Conservation (phyloP, 2,113 vertebrate species). For the Chionodraco myersi region DNA sequence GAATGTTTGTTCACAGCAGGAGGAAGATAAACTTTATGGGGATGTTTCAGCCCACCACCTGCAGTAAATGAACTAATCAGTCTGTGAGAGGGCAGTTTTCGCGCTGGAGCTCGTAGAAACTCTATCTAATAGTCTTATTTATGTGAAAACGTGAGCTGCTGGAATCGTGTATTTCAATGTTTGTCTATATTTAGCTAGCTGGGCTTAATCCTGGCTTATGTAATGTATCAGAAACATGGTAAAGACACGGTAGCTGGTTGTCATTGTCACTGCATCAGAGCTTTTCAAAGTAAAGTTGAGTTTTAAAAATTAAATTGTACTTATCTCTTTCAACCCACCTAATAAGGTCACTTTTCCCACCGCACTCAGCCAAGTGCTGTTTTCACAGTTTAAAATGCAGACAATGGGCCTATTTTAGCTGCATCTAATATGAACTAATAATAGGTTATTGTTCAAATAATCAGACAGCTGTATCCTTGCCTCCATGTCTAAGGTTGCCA, state of each 20-base stretch:
- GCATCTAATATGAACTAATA: conserved; percentile 27
- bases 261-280: conserved; percentile 1
- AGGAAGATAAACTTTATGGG: not conserved
- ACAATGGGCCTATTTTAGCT: conserved; percentile 15
- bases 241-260: conserved; percentile 17
- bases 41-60: conserved; percentile 29
- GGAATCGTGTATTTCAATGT: conserved; percentile 24
- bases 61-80: conserved; percentile 43
- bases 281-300: not conserved
- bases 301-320: not conserved
- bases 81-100: not conserved
- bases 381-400: conserved; percentile 3
- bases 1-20: not conserved
- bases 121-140: not conserved
- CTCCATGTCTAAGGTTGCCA: not conserved
- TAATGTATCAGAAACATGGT: conserved; percentile 62
- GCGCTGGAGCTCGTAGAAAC: not conserved
- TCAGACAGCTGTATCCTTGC: conserved; percentile 22
- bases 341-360: not conserved
- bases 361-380: not conserved
- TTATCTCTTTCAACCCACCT: not conserved
- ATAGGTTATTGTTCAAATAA: conserved; percentile 32
- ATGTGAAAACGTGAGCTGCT: conserved; percentile 44
- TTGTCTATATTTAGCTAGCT: conserved; percentile 72
- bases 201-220: conserved; percentile 74